Evolutionary conservation across 2,113 vertebrate species (phyloP), one percentile per base, ranked within the genome.

Genomic region (Tamias sibiricus): DNA sequence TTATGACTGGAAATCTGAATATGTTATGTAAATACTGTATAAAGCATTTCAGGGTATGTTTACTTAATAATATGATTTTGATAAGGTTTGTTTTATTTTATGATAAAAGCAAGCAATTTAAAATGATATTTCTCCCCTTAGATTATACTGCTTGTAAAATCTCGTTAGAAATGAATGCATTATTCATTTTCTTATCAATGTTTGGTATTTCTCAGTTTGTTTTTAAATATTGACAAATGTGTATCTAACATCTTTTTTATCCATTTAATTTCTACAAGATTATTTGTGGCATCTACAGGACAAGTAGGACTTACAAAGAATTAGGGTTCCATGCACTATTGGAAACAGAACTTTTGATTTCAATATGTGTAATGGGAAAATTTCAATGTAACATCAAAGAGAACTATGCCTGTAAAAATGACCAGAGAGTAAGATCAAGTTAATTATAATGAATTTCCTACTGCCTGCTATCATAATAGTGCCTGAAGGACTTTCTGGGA

Each of bases 141-240:
- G 7, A 44, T 89, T 79, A 17, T 26, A 83, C 89, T 89, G 35
- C 40, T 82, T 79, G 8, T 6, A 83, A 92, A 68, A 0, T 8
- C 81, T 54, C 14, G 32, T 42, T 72, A 62, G 9, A 84, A 85
- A 77, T 80, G 3, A n/a, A 57, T 76, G 28, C 2, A 26, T 85
- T 76, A 80, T 57, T 85, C 19, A 85, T 94, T 91, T 94, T 93
- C 44, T 69, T 82, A 86, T 91, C 28, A 86, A 62, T 42, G 6
- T 68, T 24, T 87, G 19, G 35, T 66, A 1, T 10, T 93, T 80
- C 32, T 84, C 37, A 72, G 6, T 59, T 76, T 80, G n/a, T 49
- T 92, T 80, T 49, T 54, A 92, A 91, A 76, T 69, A 68, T 35
- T 57, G n/a, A 89, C 13, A 82, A 74, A 77, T 77, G 3, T 75